Conservation (phyloP, 2,888 invertebrate genomes). For the Andricus quercusramuli region DNA sequence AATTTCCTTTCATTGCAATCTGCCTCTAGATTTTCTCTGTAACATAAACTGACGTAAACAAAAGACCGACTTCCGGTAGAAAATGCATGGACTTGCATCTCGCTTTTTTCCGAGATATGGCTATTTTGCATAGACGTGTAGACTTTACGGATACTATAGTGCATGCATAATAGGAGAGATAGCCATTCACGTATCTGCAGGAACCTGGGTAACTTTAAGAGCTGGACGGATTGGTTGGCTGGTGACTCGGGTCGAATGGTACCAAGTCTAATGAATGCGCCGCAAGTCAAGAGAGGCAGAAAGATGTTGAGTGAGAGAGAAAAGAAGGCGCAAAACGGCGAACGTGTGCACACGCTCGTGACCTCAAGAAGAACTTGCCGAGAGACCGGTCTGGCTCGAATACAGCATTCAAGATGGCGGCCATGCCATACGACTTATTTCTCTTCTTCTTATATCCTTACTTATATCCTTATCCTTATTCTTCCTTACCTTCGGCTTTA, state of each 20-base stretch:
- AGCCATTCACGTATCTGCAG: conserved; percentile 30
- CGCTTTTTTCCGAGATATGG: background rate
- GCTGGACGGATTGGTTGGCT: conserved; percentile 9
- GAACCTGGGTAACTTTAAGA: conserved; percentile 23
- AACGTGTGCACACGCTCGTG: conserved; percentile 54
- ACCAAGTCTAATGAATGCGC: conserved; percentile 43
- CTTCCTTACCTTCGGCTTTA: conserved; percentile 21
- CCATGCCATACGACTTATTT: conserved; percentile 39
- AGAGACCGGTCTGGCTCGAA: conserved; percentile 55
- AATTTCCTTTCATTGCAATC: background rate
- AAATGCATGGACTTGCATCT: conserved; percentile 24
- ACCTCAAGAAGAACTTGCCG: conserved; percentile 59
- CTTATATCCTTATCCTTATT: background rate
- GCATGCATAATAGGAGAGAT: conserved; percentile 39
- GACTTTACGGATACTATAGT: conserved; percentile 17
- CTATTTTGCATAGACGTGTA: conserved; percentile 28
- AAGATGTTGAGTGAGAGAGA: conserved; percentile 35
- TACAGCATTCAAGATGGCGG: conserved; percentile 42
- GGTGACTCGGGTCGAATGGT: conserved; percentile 32
- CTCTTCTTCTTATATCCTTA: conserved; percentile 31
- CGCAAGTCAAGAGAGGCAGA: conserved; percentile 54
- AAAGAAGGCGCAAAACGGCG: conserved; percentile 46
- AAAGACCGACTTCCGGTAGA: conserved; percentile 33
- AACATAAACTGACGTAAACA: background rate
- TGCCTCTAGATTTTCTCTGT: no score